Evolutionary conservation across 2,797 vertebrate genomes (phyloP), one percentile per base, ranked within the genome.

Genomic region (Poecilia gillii): DNA sequence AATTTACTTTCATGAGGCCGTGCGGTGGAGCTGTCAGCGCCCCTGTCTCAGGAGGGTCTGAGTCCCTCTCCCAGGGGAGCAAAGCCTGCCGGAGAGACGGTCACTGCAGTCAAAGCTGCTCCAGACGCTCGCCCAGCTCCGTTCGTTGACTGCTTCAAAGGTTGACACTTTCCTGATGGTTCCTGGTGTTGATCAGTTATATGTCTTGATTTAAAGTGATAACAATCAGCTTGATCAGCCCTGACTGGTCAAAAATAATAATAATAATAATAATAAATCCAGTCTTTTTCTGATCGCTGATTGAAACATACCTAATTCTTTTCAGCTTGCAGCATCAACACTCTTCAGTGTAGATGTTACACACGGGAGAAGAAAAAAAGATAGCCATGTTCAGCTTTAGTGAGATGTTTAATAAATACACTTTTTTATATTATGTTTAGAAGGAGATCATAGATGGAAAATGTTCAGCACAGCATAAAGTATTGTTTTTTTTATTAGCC

Each of bases 1-100:
- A 76, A 83, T 91, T 92, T 73, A 75, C 83, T 91, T 90, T 89
- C 81, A 85, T 45, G 78, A 85, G 75, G 84, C 76, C 78, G 82
- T 76, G 76, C 83, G 57, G 88, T 79, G 85, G 80, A 89, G 88
- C 92, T 93, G 91, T 94, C 92, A 93, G 86, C 80, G 82, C 84
- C 78, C 76, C 86, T 9, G 79, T 90, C 86, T 87, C 79, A 2
- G 31, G 75, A 84, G 66, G 81, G 74, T 82, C 81, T 62, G 72
- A 84, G 86, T 76, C 82, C 87, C 53, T 80, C 92, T 91, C 89
- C 87, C 82, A 81, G 76, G 87, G 90, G 83, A 89, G 84, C 77
- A 43, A 81, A n/a, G 84, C 78, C 82, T 86, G 85, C 74, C 81
- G 84, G 84, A 91, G 87, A 85, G 76, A 74, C 39, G 71, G 85